phyloP scores from a whole-genome alignment of 2,888 invertebrate species.

The Aleiodes alternator region DNA sequence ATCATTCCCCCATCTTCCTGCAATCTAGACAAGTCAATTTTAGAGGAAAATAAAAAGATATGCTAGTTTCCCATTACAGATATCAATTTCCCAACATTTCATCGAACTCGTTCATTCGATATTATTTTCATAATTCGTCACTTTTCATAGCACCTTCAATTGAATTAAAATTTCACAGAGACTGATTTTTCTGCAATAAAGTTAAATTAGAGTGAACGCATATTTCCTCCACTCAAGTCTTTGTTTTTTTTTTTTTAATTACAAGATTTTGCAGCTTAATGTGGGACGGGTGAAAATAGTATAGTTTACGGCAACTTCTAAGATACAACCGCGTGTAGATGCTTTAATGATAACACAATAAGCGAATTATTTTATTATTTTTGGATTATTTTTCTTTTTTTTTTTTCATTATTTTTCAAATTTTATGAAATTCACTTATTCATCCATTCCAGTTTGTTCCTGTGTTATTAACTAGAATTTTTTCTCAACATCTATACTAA shows the following conservation, averaged over 20 bases:
- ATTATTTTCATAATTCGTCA: too few relatives aligned
- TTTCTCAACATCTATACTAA: slow-evolving; percentile 24
- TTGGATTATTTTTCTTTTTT: slow-evolving; percentile 35
- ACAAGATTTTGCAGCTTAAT: slow-evolving; percentile 2
- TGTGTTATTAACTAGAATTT: slow-evolving; percentile 29
- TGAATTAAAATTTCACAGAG: too few relatives aligned
- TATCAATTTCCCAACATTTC: too few relatives aligned
- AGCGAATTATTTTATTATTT: slow-evolving; percentile 60
- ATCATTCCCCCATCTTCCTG: too few relatives aligned
- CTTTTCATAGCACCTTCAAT: too few relatives aligned
- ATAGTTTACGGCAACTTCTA: slow-evolving; percentile 49
- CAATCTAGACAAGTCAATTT: too few relatives aligned
- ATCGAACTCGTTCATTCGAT: too few relatives aligned
- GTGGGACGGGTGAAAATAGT: slow-evolving; percentile 39
- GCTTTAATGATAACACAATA: slow-evolving; percentile 60
- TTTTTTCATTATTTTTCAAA: slow-evolving; percentile 18
- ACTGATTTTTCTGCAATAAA: too few relatives aligned
- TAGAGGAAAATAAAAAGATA: too few relatives aligned
- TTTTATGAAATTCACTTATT: slow-evolving; percentile 28
- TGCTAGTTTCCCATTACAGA: too few relatives aligned
- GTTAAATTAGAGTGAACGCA: too few relatives aligned
- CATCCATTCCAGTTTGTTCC: slow-evolving; percentile 23
- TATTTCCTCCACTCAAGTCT: slow-evolving; percentile 20
- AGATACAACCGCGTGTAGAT: slow-evolving; percentile 57
- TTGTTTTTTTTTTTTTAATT: slow-evolving; percentile 19